phyloP scores from a whole-genome alignment of 1,140 invertebrate genomes.

The Campoletis sonorensis region DNA sequence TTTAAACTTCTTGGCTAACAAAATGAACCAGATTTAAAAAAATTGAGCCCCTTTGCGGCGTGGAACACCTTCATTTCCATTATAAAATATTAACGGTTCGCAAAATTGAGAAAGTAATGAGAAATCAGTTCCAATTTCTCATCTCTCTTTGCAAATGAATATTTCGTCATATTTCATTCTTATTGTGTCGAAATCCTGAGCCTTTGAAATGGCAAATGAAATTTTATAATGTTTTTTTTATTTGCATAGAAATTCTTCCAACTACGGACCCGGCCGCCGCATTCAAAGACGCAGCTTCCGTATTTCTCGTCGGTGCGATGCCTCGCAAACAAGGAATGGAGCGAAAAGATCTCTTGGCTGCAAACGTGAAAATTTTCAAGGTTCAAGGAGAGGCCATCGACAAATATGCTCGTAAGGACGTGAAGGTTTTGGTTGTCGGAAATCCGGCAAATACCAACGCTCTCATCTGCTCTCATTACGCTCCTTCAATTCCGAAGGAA shows the following conservation, averaged over 20 bases:
- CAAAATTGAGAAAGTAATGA: no score
- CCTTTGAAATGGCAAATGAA: not conserved
- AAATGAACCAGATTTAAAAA: no score
- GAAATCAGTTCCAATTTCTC: no score
- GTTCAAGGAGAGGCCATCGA: slow-evolving; percentile 95
- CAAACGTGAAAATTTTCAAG: slow-evolving; percentile 99
- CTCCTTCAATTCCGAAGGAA: slow-evolving; percentile 96
- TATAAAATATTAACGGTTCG: no score
- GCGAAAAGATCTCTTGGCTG: slow-evolving; percentile 94
- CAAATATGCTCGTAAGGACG: slow-evolving; percentile 94
- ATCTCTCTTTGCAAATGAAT: no score
- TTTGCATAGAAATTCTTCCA: slow-evolving; percentile 84
- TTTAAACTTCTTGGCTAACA: no score
- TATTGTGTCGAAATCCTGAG: not conserved
- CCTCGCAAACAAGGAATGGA: slow-evolving; percentile 99
- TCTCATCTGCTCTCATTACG: slow-evolving; percentile 96
- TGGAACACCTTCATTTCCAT: no score
- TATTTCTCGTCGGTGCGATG: slow-evolving; percentile 99
- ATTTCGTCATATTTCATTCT: no score
- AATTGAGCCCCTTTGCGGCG: no score
- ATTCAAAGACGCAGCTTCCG: slow-evolving; percentile 97
- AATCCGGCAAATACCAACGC: slow-evolving; percentile 99
- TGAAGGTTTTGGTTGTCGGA: slow-evolving; percentile 98
- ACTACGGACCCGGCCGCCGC: slow-evolving; percentile 92
- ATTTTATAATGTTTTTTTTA: not conserved